These are phyloP conservation scores for Gadopsis marmoratus DNA, from an alignment of 2,797 vertebrate genomes.

Conservation along the genomic window DNA sequence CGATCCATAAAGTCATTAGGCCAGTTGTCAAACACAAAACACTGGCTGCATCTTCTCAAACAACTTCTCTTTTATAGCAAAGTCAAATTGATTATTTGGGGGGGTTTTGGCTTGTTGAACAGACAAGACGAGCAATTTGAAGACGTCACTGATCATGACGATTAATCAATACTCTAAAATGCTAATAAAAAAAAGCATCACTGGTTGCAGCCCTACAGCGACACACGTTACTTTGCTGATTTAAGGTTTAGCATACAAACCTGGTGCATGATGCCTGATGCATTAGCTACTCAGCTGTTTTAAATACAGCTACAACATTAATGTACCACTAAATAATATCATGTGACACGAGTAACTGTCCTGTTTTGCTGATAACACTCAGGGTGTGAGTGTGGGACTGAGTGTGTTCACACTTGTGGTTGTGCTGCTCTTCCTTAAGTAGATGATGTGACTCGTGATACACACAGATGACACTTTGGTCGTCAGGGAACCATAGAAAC, in stretches of 20 bases:
- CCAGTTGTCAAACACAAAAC: not conserved
- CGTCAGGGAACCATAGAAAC: not conserved
- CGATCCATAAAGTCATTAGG: not conserved
- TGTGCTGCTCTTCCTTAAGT: not conserved
- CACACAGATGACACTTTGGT: not conserved
- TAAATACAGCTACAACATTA: not conserved
- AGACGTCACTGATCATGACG: not conserved
- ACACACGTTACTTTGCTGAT: not conserved
- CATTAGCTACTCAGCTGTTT: not conserved
- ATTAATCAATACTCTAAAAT: not conserved
- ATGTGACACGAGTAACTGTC: not conserved
- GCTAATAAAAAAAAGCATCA: not conserved
- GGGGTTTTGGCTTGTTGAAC: not conserved
- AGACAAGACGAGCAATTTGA: not conserved
- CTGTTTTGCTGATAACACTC: not conserved
- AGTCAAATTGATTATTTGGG: not conserved
- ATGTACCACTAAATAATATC: too few relatives aligned
- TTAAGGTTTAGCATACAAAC: not conserved
- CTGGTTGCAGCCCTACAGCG: not conserved
- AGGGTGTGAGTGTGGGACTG: not conserved
- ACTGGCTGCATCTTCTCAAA: not conserved
- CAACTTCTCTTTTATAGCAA: not conserved
- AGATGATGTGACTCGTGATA: slow-evolving; percentile 3
- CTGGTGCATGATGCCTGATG: not conserved
- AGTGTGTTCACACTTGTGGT: not conserved